Evolutionary conservation across 2,797 vertebrate genomes (phyloP), one percentile per base, ranked within the genome.

Genomic region (Syngnathus rostellatus): DNA sequence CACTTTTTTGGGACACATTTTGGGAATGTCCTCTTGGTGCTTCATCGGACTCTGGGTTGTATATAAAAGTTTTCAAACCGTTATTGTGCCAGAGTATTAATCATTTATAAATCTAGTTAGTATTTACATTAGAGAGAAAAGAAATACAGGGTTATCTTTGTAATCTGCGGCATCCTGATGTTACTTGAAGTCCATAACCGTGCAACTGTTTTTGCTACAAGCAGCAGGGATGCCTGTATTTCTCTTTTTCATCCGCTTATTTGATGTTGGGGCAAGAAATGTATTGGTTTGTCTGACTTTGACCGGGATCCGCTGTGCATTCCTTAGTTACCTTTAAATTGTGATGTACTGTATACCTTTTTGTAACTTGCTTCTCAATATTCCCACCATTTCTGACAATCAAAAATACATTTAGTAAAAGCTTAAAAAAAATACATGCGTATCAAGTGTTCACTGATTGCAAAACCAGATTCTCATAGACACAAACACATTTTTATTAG

Each of bases 371-470:
- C 45, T 16, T 17, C 23, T 55, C 53, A 31, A 14, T 23, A 23
- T 54, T 54, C 10, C 1, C 21, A 54, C 51, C n/a, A 23, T 51
- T 7, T 51, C 43, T 45, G 43, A 45, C 45, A 6, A 48, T 50
- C 48, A n/a, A 54, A 54, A 25, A 23, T 54, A 54, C 16, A 11
- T 25, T 54, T 54, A 31, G n/a, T 25, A 55, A 31, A 12, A 12
- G 10, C 5, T 21, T 53, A n/a, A 53, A 21, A 21, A 16, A 21
- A 51, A 8, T 51, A n/a, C 50, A 51, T 7, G 48, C 23, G 19
- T 21, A 23, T 57, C 14, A 12, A 57, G 54, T 37, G 12, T 16
- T 3, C 6, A 31, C 63, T 37, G 48, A 41, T 77, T 83, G 77
- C 75, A 73, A 62, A 40, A 51, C 6, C 14, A 5, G 43, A 9